Evolutionary conservation across 2,888 invertebrate genomes (phyloP), one percentile per base, ranked within the genome.

Genomic region (Rhimphoctona megacephalus): DNA sequence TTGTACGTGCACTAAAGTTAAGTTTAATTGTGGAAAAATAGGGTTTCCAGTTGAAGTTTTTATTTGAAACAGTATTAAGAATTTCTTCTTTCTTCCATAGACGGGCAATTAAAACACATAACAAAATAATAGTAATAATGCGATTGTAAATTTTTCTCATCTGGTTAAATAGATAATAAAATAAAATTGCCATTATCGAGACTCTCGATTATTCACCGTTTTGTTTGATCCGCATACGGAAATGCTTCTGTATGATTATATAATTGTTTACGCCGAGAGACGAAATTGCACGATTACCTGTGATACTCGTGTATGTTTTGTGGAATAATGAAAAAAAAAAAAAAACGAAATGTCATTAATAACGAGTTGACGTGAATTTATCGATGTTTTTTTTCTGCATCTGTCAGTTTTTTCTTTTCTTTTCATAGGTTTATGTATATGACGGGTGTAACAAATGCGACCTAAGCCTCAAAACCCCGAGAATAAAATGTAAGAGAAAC

Each of bases 251-350:
- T 46, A 64, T 46, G 30, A 64, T 76, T 61, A 39, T 30, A 22
- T 30, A 17, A 30, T 61, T 30, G 57, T 61, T 61, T 61, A 61
- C 57, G 30, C 57, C 25, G 57, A 57, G 57, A 57, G 5, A 66
- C 54, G 25, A 61, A 70, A 74, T 39, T 80, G 66, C 84, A 84
- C 80, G 84, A 76, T 76, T 84, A 76, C 76, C 76, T 80, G 84
- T 84, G 84, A 84, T 84, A 84, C 61, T 80, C 80, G 84, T 80
- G 84, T 84, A 30, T 64, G 43, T 78, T 73, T 83, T 74, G 30
- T 80, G 69, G 52, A n/a, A 33, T 30, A 25, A 49, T 25, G 54
- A 54, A 67, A 67, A 30, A n/a, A 69, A 30, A 54, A 57, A 0
- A 61, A 25, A 7, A 4, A 25, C 11, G 30, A 61, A 61, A 30